Base-by-base conservation (phyloP, 2,888 invertebrate genomes). In the Capitulum mitella region DNA sequence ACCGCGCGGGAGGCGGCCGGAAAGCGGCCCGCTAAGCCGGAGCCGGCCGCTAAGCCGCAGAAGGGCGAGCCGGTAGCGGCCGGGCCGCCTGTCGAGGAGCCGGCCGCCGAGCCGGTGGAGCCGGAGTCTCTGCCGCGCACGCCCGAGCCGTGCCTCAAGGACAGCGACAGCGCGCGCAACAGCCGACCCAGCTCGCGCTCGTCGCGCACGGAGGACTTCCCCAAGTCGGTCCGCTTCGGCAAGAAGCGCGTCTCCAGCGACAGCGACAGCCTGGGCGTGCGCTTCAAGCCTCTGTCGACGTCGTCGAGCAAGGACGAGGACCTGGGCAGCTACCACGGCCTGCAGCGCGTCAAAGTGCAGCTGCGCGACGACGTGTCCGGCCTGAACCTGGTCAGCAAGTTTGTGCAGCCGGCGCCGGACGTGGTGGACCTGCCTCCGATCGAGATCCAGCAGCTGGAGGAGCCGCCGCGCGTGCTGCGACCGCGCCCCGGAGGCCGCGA, bases 191-290 rank as follows among this genome's bases (percentile, higher is more conserved):
- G 70, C 34, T 70, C 70, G 8, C 70, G 70, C 37, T 22, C 70
- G 19, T 70, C 70, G 37, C 34, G 70, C 34, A 70, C 34, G 5
- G 70, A 70, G 70, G 70, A 70, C 37, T 70, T 70, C 37, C 70
- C 70, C 70, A 70, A 70, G 37, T 70, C 70, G 70, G 70, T 70
- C 37, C 70, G 70, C 70, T 70, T 70, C 70, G 70, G 70, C 70
- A 70, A 70, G 70, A 70, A 70, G 37, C 70, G 70, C 0, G 61
- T 61, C 14, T 37, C 70, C 22, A 32, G 32, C 37, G 70, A 32
- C 22, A 37, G 37, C 10, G 70, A 70, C 70, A 70, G 70, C 37
- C 22, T 37, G 19, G 70, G 70, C 70, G 70, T 70, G 22, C 70
- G 70, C 37, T 70, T 70, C 70, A 70, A 70, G 70, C 70, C 70